These are phyloP conservation scores for Ambastaia sidthimunki DNA, from an alignment of 2,797 vertebrate species.

Conservation along the genomic window DNA sequence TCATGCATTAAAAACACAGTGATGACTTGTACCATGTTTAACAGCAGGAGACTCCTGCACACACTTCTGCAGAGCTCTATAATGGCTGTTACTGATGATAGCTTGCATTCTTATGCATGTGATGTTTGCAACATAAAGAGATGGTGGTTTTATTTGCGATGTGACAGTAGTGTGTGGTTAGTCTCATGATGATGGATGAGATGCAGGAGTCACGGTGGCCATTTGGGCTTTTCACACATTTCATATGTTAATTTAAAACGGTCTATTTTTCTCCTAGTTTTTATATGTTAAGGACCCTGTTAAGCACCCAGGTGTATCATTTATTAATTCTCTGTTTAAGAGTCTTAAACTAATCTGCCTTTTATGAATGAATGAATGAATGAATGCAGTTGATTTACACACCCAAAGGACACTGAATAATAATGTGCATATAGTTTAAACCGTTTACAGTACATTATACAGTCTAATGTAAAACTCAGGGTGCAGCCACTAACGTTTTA, in stretches of 20 bases:
- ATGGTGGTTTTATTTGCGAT: neutral
- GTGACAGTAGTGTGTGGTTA: neutral
- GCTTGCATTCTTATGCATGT: constrained; percentile 1
- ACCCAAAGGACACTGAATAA: neutral
- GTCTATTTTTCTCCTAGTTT: neutral
- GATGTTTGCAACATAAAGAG: neutral
- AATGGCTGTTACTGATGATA: neutral
- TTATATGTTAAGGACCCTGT: neutral
- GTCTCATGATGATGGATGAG: constrained; percentile 1
- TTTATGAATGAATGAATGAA: neutral
- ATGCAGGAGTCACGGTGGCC: neutral
- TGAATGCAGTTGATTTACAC: neutral
- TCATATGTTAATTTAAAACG: neutral
- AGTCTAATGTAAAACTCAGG: neutral
- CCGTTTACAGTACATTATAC: neutral
- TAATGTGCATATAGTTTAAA: neutral
- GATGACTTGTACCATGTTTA: constrained; percentile 28
- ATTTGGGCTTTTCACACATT: neutral
- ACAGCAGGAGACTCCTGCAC: neutral
- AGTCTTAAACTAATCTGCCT: neutral
- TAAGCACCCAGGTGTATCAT: neutral
- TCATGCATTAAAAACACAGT: constrained; percentile 22
- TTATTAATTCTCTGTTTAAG: neutral
- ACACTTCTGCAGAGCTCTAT: constrained; percentile 7
- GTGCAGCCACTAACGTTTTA: neutral